These are phyloP conservation scores for Urocynchramus pylzowi DNA, from an alignment of 2,113 vertebrate genomes.

Conservation along the genomic window DNA sequence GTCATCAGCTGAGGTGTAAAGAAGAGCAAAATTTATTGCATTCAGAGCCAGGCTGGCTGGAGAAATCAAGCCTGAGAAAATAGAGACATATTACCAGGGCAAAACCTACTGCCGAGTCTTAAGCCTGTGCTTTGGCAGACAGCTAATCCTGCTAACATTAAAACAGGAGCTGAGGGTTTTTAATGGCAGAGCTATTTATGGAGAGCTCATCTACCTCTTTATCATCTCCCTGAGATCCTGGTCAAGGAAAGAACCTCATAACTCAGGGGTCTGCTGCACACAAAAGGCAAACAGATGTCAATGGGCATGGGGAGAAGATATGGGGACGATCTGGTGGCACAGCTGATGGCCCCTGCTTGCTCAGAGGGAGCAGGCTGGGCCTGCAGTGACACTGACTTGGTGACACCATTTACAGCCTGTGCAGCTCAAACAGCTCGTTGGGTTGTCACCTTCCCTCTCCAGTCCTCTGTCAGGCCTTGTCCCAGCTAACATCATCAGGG, in stretches of 20 bases:
- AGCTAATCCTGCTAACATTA: constrained; percentile 36
- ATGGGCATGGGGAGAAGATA: not conserved
- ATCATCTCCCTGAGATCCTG: not conserved
- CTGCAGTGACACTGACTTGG: rapidly evolving
- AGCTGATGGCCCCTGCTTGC: not conserved
- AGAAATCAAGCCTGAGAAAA: constrained; percentile 56
- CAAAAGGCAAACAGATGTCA: constrained; percentile 39
- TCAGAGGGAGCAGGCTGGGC: not conserved
- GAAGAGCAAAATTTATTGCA: constrained; percentile 40
- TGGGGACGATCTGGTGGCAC: not conserved
- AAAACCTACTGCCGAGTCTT: not conserved
- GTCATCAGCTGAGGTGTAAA: constrained; percentile 49
- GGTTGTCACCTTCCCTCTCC: not conserved
- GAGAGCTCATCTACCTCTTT: constrained; percentile 31
- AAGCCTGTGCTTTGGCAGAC: constrained; percentile 9
- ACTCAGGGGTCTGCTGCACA: not conserved
- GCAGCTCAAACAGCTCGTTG: not conserved
- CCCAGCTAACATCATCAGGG: not conserved
- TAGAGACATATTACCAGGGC: constrained; percentile 54
- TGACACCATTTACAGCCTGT: not conserved
- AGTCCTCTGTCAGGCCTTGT: not conserved
- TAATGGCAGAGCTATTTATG: constrained; percentile 49
- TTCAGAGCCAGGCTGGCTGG: constrained; percentile 8
- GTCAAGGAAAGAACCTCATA: not conserved
- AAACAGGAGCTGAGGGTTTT: not conserved